These are phyloP conservation scores for Sitophilus oryzae DNA, from an alignment of 1,140 invertebrate species.

Conservation along the genomic window DNA sequence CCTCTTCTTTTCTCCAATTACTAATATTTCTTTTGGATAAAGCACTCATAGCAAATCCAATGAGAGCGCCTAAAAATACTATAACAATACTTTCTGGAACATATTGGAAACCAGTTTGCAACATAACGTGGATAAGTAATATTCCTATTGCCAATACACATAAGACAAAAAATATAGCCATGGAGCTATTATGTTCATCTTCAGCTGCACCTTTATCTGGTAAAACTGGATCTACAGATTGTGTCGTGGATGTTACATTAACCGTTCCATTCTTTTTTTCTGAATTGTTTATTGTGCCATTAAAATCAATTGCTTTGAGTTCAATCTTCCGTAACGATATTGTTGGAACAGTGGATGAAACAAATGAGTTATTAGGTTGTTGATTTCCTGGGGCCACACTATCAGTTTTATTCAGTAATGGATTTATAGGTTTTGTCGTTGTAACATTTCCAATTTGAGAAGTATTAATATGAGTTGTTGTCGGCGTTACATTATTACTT, in stretches of 20 bases:
- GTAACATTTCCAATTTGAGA: too few relatives aligned
- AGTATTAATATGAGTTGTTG: too few relatives aligned
- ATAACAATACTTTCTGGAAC: constrained; percentile 97
- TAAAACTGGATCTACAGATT: constrained; percentile 58
- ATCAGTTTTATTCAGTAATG: too few relatives aligned
- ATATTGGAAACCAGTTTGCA: constrained; percentile 94
- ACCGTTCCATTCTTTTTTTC: constrained; percentile 33
- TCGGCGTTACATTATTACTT: too few relatives aligned
- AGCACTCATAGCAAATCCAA: constrained; percentile 86
- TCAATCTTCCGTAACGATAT: background rate
- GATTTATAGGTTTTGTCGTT: too few relatives aligned
- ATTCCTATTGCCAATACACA: constrained; percentile 90
- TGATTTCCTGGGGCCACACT: too few relatives aligned
- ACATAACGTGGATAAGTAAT: constrained; percentile 87
- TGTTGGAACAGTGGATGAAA: background rate
- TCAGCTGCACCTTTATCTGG: constrained; percentile 85
- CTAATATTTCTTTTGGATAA: constrained; percentile 85
- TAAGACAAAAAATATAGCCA: constrained; percentile 95
- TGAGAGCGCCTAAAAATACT: constrained; percentile 87
- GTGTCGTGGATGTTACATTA: constrained; percentile 44
- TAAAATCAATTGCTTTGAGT: background rate
- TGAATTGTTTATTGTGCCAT: background rate
- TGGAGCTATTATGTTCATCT: constrained; percentile 92
- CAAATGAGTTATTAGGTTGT: background rate
- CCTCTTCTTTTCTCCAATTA: constrained; percentile 94